Percentiles rank a stretch among this genome's conserved stretches.
phyloP scores from a whole-genome alignment of 2,113 vertebrate genomes.

The Pomatorhinus ruficollis region DNA sequence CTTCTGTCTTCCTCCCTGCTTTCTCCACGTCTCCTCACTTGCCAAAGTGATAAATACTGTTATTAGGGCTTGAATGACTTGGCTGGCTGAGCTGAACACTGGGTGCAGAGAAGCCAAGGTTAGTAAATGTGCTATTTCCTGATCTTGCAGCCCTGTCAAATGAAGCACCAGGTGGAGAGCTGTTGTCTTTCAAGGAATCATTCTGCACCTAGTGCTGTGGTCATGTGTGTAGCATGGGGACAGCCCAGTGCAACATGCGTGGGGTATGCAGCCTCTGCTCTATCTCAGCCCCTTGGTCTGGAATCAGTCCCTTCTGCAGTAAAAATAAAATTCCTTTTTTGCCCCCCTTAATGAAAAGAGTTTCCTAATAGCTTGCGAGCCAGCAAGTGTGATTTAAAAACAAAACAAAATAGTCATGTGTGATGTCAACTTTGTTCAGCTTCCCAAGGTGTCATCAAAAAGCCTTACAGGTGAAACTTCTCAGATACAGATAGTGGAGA shows the following conservation, averaged over 20 bases:
- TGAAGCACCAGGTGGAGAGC: background rate
- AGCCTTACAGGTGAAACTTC: background rate
- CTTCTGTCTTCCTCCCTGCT: background rate
- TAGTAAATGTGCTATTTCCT: background rate
- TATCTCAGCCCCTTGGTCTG: background rate
- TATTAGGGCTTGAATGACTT: background rate
- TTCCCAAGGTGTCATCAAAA: background rate
- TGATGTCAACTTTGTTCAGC: background rate
- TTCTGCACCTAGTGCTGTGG: background rate
- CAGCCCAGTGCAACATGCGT: background rate
- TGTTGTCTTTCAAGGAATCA: background rate
- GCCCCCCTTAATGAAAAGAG: fast-evolving
- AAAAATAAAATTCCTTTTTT: background rate
- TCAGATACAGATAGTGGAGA: background rate
- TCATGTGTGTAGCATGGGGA: background rate
- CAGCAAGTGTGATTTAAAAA: background rate
- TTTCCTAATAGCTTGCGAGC: background rate
- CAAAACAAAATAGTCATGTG: background rate
- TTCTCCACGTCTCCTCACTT: background rate
- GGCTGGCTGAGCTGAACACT: background rate
- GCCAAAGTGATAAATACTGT: background rate
- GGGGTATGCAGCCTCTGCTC: background rate
- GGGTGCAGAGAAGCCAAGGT: background rate
- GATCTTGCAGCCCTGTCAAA: background rate
- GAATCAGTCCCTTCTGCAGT: background rate